Conservation (phyloP, 2,797 vertebrate genomes). For the Sitta carolinensis region DNA sequence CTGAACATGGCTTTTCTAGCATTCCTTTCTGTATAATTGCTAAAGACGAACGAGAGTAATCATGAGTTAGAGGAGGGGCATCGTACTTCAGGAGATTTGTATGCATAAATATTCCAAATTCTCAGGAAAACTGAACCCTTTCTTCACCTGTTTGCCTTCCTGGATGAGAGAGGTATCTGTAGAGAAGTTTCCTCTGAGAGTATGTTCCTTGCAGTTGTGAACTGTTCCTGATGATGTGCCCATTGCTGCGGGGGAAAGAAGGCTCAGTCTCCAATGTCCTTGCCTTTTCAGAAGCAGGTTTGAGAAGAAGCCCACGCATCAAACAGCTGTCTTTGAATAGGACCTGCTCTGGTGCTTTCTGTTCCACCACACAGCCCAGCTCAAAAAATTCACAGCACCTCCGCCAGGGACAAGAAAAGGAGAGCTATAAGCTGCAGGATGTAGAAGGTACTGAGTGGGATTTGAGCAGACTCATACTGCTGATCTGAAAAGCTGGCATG, state of each 20-base stretch:
- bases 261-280: neutral
- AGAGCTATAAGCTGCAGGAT: conserved; percentile 51
- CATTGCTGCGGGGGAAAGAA: neutral
- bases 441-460: conserved; percentile 46
- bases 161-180: neutral
- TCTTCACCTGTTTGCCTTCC: neutral
- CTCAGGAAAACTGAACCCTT: neutral
- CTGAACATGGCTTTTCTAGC: neutral
- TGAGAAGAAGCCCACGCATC: conserved; percentile 91
- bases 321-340: conserved; percentile 79
- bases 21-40: neutral
- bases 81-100: neutral
- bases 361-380: conserved; percentile 77
- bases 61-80: neutral
- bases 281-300: conserved; percentile 69
- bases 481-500: conserved; percentile 26
- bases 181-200: neutral
- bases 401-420: conserved; percentile 66
- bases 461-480: neutral
- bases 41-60: neutral
- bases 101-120: neutral
- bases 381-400: conserved; percentile 80
- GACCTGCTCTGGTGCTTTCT: conserved; percentile 82
- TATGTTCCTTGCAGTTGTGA: neutral
- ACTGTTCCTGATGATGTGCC: neutral